Evolutionary conservation across 2,888 invertebrate genomes (phyloP).

Genomic region (Andrena haemorrhoa): DNA sequence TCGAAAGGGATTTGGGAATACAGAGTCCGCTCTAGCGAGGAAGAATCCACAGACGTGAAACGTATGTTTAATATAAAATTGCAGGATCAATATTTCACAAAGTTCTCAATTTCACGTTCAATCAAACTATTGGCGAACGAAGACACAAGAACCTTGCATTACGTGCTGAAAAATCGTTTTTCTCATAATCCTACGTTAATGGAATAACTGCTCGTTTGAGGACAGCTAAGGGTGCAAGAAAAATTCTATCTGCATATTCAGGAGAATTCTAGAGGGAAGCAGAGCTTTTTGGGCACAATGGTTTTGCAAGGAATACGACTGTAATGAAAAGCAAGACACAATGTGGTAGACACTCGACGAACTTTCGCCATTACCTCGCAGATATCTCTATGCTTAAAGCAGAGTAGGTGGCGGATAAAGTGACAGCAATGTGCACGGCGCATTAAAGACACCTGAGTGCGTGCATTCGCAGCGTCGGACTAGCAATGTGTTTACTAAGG

Average conservation of each 20-base stretch:
- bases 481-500: constrained; percentile 30
- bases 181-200: too few relatives aligned
- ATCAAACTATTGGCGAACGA: too few relatives aligned
- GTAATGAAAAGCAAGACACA: constrained; percentile 37
- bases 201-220: too few relatives aligned
- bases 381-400: constrained; percentile 31
- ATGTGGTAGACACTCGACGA: constrained; percentile 31
- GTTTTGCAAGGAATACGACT: constrained; percentile 4
- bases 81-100: background rate
- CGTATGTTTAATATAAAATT: background rate
- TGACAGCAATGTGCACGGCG: constrained; percentile 38
- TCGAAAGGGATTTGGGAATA: background rate
- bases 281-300: background rate
- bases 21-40: background rate
- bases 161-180: too few relatives aligned
- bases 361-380: constrained; percentile 42
- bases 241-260: background rate
- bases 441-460: constrained; percentile 51
- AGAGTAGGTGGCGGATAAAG: constrained; percentile 51
- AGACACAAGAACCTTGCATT: too few relatives aligned
- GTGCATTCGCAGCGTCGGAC: constrained; percentile 39
- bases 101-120: too few relatives aligned
- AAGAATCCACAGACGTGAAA: background rate
- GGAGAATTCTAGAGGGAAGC: background rate
- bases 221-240: background rate